A percentile compares a stretch with the other conserved stretches of the same genome.
Evolutionary conservation across 2,888 invertebrate genomes (phyloP).

Genomic region (Nephrotoma flavescens): DNA sequence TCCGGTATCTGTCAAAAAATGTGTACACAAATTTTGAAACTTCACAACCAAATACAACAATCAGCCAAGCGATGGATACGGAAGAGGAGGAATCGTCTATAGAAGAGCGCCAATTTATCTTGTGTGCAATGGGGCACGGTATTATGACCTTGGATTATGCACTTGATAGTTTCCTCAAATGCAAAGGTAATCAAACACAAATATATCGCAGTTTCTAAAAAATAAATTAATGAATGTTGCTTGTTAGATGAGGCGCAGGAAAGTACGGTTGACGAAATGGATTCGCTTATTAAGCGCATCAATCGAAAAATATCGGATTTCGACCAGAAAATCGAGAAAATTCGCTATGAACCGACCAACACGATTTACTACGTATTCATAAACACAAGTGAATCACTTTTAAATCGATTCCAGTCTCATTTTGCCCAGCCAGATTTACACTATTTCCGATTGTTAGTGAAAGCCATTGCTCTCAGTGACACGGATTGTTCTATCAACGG

Average conservation of each 20-base stretch:
- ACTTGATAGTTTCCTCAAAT: background rate
- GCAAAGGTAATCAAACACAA: background rate
- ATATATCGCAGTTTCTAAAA: background rate
- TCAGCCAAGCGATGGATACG: background rate
- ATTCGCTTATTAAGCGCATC: background rate
- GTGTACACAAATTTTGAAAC: background rate
- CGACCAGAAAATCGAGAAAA: background rate
- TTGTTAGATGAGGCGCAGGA: background rate
- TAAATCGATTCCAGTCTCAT: background rate
- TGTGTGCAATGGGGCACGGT: background rate
- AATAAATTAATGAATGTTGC: background rate
- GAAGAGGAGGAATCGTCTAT: background rate
- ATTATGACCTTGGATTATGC: background rate
- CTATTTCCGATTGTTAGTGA: background rate
- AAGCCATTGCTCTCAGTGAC: background rate
- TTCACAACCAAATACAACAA: background rate
- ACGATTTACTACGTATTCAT: background rate
- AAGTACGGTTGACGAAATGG: background rate
- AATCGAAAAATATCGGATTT: background rate
- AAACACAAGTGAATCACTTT: background rate
- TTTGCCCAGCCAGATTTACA: background rate
- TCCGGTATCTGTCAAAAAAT: background rate
- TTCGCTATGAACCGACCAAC: background rate
- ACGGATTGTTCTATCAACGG: background rate
- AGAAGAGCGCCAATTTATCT: background rate